These are phyloP conservation scores for Mus caroli DNA, from an alignment of 2,797 vertebrate species.

Conservation along the genomic window DNA sequence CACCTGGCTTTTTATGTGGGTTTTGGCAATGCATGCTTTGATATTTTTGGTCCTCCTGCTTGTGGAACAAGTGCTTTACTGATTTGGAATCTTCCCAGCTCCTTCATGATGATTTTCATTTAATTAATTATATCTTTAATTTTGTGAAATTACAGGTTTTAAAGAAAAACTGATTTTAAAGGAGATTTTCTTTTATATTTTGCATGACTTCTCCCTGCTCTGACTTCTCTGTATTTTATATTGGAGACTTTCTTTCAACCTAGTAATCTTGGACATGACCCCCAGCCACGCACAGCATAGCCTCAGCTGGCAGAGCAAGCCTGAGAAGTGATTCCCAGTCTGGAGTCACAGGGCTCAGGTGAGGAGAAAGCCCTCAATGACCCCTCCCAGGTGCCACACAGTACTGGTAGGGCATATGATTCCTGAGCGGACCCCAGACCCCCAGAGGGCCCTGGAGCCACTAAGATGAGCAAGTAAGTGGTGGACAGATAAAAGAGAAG, in stretches of 20 bases:
- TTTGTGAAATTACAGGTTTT: neutral
- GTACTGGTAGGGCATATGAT: neutral
- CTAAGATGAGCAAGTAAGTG: neutral
- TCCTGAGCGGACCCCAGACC: neutral
- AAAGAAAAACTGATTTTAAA: conserved; percentile 20
- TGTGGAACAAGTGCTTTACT: neutral
- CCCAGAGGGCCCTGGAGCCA: neutral
- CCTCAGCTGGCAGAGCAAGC: neutral
- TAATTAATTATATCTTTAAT: conserved; percentile 20
- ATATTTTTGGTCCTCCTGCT: neutral
- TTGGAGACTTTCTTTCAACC: neutral
- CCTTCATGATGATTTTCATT: neutral
- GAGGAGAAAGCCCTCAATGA: neutral
- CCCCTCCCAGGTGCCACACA: neutral
- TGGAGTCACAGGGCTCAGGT: neutral
- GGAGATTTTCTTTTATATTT: conserved; percentile 1
- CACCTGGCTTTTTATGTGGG: neutral
- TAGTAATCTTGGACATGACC: neutral
- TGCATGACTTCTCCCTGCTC: neutral
- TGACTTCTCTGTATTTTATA: neutral
- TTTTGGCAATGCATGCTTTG: neutral
- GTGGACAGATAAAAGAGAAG: neutral
- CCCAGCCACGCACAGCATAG: neutral
- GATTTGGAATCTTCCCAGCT: neutral
- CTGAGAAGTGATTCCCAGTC: neutral